Conservation (phyloP, 1,140 invertebrate species). For the Drosophila ficusphila region DNA sequence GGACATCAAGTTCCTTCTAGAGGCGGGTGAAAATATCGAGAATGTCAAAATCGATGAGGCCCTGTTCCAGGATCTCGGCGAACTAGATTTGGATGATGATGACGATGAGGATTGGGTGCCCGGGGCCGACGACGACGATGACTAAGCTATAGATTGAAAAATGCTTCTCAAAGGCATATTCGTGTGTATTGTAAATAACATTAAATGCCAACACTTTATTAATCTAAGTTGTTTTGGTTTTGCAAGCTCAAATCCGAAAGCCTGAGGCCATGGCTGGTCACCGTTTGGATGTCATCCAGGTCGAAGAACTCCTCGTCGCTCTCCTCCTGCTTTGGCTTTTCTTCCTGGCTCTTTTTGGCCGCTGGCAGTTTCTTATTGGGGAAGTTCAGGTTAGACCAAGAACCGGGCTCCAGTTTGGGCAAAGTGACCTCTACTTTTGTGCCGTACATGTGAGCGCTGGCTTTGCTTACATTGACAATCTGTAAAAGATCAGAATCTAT, state of each 20-base stretch:
- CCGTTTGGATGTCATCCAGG: constrained; percentile 84
- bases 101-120: constrained; percentile 85
- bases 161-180: constrained; percentile 45
- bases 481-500: constrained; percentile 70
- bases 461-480: constrained; percentile 89
- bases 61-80: constrained; percentile 96
- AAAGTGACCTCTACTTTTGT: constrained; percentile 98
- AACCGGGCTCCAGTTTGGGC: constrained; percentile 92
- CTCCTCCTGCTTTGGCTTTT: constrained; percentile 46
- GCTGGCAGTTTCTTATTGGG: constrained; percentile 82
- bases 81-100: constrained; percentile 93
- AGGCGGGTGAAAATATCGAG: constrained; percentile 91
- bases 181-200: constrained; percentile 46
- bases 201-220: constrained; percentile 55
- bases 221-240: constrained; percentile 59
- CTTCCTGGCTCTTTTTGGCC: constrained; percentile 21
- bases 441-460: constrained; percentile 91
- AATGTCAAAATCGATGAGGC: constrained; percentile 97
- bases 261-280: constrained; percentile 51
- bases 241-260: constrained; percentile 64
- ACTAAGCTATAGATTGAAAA: constrained; percentile 37
- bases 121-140: constrained; percentile 70
- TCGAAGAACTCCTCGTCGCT: constrained; percentile 71
- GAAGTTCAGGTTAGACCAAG: constrained; percentile 92
- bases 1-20: constrained; percentile 97